These are phyloP conservation scores for Callipepla squamata DNA, from an alignment of 2,113 vertebrate genomes.

Conservation along the genomic window DNA sequence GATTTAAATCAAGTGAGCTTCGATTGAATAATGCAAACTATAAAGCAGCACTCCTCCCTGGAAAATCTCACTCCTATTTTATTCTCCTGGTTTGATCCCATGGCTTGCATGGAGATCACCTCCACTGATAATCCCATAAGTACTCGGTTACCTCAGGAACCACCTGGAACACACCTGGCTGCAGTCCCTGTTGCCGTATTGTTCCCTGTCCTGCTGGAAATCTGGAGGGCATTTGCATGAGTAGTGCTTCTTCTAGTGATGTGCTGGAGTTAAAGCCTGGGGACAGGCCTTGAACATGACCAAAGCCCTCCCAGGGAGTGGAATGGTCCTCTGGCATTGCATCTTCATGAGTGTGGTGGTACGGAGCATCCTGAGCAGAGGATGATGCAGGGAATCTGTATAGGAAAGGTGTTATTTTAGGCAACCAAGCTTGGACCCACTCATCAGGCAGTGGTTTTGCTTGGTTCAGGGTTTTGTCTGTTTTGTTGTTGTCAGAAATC, in stretches of 20 bases:
- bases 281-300: too few relatives aligned
- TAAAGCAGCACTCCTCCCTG: conserved; percentile 47
- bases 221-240: conserved; percentile 19
- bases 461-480: background rate
- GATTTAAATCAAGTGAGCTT: conserved; percentile 77
- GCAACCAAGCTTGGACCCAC: background rate
- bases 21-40: conserved; percentile 68
- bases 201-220: background rate
- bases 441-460: fast-evolving
- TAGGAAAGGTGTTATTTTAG: fast-evolving
- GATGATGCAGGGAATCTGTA: fast-evolving
- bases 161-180: background rate
- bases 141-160: background rate
- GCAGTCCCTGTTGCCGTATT: background rate
- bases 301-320: background rate
- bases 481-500: background rate
- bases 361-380: background rate
- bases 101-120: conserved; percentile 35
- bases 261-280: background rate
- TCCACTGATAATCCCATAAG: background rate
- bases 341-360: fast-evolving
- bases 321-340: background rate
- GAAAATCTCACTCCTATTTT: conserved; percentile 56
- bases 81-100: conserved; percentile 50
- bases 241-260: background rate